These are phyloP conservation scores for Calephelis nemesis DNA, from an alignment of 1,140 invertebrate species.

Conservation along the genomic window DNA sequence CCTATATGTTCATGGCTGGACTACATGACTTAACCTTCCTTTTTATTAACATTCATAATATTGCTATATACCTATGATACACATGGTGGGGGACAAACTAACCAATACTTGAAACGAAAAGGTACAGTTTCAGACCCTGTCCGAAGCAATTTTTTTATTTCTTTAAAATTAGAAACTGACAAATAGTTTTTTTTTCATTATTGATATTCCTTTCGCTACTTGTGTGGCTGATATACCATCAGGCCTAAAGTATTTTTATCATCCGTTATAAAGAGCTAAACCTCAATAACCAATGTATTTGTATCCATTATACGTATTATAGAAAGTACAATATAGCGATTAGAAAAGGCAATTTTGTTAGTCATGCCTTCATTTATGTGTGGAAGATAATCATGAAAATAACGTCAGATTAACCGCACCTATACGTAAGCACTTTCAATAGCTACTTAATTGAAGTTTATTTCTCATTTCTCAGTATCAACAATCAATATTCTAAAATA, in stretches of 20 bases:
- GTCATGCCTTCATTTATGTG: conserved; percentile 43
- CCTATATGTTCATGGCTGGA: too few species aligned
- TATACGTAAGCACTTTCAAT: conserved; percentile 61
- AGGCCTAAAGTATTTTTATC: not conserved
- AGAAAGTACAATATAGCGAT: conserved; percentile 40
- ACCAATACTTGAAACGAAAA: too few species aligned
- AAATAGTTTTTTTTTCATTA: too few species aligned
- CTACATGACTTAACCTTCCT: too few species aligned
- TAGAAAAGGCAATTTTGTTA: conserved; percentile 53
- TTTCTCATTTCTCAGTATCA: conserved; percentile 77
- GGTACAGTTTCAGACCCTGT: too few species aligned
- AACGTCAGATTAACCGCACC: conserved; percentile 40
- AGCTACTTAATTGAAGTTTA: conserved; percentile 77
- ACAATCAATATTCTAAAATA: conserved; percentile 78
- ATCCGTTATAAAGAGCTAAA: not conserved
- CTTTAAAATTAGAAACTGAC: too few species aligned
- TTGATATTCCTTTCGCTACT: not conserved
- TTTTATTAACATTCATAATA: too few species aligned
- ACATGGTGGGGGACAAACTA: too few species aligned
- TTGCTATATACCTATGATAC: too few species aligned
- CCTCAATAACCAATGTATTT: not conserved
- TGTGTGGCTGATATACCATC: conserved; percentile 1
- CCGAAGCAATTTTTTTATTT: too few species aligned
- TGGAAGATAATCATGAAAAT: conserved; percentile 68
- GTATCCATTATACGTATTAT: conserved; percentile 1